Conservation (phyloP, 2,888 invertebrate species). For the Volucella inflata region DNA sequence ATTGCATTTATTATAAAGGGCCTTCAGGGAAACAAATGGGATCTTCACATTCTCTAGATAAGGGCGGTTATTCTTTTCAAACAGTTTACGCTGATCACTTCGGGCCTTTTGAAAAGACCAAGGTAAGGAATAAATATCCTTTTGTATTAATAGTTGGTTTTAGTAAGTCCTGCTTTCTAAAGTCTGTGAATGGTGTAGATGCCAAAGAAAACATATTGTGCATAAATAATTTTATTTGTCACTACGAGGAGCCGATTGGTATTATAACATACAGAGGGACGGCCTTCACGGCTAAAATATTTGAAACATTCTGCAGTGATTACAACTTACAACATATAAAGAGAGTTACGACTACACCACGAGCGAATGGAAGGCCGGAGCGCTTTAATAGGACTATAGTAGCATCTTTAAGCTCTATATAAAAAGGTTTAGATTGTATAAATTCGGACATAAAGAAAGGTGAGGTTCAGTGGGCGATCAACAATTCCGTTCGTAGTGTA, state of each 20-base stretch:
- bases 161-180: background rate
- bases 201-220: constrained; percentile 3
- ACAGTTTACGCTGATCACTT: background rate
- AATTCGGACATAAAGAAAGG: constrained; percentile 20
- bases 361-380: background rate
- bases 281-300: constrained; percentile 2
- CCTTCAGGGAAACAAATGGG: background rate
- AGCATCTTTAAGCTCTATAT: constrained; percentile 1
- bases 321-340: background rate
- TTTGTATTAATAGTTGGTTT: background rate
- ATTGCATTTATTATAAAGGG: background rate
- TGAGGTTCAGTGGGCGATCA: constrained; percentile 8
- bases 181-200: background rate
- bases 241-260: background rate
- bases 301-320: background rate
- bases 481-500: constrained; percentile 6
- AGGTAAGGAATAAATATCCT: background rate
- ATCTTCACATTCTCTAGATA: background rate
- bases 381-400: too few relatives aligned
- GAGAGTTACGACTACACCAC: background rate
- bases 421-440: constrained; percentile 1
- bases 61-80: background rate
- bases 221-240: background rate
- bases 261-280: background rate
- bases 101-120: background rate